Percentiles rank a stretch among this genome's conserved stretches.
phyloP scores from a whole-genome alignment of 2,113 vertebrate species.

The Hippoglossus stenolepis region DNA sequence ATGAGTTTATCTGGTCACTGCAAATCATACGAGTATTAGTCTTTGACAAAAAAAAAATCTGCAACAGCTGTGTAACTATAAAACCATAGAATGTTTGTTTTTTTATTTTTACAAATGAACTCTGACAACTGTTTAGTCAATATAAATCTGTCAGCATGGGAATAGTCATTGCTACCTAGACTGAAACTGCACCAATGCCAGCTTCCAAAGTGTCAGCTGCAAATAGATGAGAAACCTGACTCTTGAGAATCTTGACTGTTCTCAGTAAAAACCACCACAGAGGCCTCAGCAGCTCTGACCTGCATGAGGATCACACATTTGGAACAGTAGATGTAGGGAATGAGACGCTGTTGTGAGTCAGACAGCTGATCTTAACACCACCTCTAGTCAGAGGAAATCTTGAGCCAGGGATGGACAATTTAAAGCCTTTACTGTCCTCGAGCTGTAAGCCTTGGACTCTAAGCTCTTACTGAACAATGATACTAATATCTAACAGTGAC shows the following conservation, averaged over 20 bases:
- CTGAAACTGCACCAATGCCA: neutral
- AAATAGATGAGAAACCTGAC: neutral
- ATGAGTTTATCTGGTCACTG: too few relatives aligned
- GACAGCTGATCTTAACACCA: slow-evolving; percentile 40
- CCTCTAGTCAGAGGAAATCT: slow-evolving; percentile 19
- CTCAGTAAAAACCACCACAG: neutral
- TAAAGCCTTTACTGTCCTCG: slow-evolving; percentile 53
- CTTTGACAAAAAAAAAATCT: too few relatives aligned
- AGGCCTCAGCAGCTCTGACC: neutral
- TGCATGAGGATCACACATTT: neutral
- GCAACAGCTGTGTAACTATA: too few relatives aligned
- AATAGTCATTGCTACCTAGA: neutral
- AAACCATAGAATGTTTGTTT: too few relatives aligned
- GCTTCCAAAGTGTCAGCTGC: neutral
- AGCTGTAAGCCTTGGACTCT: slow-evolving; percentile 46
- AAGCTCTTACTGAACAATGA: slow-evolving; percentile 43
- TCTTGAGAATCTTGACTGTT: neutral
- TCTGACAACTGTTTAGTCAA: too few relatives aligned
- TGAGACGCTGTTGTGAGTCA: slow-evolving; percentile 5
- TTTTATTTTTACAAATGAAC: too few relatives aligned
- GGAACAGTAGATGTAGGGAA: neutral
- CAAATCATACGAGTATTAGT: too few relatives aligned
- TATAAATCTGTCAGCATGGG: too few relatives aligned
- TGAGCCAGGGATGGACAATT: neutral
- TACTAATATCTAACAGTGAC: slow-evolving; percentile 27